These are phyloP conservation scores for Rhopilema esculentum DNA, from an alignment of 30 jellyfish, hydroid and myxozoan genomes.

Conservation along the genomic window DNA sequence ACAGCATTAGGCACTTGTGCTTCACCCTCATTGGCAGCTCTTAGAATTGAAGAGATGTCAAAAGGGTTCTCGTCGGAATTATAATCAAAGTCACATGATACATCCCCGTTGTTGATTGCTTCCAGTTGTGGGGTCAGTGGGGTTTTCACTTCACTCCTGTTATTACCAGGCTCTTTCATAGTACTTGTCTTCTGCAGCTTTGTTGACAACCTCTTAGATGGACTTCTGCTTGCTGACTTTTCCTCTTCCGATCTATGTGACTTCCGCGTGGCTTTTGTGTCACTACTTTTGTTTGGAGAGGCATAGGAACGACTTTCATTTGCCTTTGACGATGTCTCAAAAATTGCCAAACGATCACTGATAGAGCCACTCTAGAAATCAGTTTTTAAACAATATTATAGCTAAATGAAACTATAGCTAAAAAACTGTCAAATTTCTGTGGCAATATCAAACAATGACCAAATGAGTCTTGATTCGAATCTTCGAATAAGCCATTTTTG, in stretches of 20 bases:
- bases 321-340: constrained; percentile 31
- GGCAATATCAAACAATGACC: no score
- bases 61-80: constrained; percentile 87
- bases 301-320: not conserved
- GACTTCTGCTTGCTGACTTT: not conserved
- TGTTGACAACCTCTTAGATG: not conserved
- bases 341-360: constrained; percentile 65
- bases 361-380: constrained; percentile 54
- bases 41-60: constrained; percentile 85
- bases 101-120: constrained; percentile 30
- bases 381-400: no score
- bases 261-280: not conserved
- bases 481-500: no score
- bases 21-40: constrained; percentile 76
- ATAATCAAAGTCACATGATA: constrained; percentile 44
- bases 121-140: constrained; percentile 36
- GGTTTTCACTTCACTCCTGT: constrained; percentile 3
- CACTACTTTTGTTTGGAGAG: not conserved
- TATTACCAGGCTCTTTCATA: constrained; percentile 25
- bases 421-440: no score
- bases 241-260: not conserved
- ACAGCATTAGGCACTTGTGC: constrained; percentile 19
- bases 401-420: no score
- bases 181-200: constrained; percentile 52
- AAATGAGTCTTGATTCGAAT: no score